phyloP scores from a whole-genome alignment of 2,888 invertebrate genomes.

The Bombyx huttoni region DNA sequence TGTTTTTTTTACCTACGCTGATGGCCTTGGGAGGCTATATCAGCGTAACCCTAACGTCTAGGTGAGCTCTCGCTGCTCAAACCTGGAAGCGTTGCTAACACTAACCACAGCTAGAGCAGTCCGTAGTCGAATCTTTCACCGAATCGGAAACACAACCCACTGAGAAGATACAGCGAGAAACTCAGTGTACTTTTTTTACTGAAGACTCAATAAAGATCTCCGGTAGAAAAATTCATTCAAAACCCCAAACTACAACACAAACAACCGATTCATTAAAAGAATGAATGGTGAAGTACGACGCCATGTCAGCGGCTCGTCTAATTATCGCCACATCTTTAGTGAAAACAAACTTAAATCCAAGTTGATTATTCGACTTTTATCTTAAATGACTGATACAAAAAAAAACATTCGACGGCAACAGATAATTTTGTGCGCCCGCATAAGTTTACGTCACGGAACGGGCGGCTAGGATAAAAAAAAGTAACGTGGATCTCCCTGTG shows the following conservation, averaged over 20 bases:
- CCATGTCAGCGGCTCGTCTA: constrained; percentile 36
- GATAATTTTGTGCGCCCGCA: constrained; percentile 8
- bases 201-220: background rate
- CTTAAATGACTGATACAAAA: background rate
- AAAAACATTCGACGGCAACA: constrained; percentile 1
- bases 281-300: constrained; percentile 13
- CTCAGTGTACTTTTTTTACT: too few species aligned
- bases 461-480: constrained; percentile 39
- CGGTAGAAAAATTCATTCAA: constrained; percentile 17
- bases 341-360: constrained; percentile 4
- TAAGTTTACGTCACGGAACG: constrained; percentile 51
- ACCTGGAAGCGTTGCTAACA: too few species aligned
- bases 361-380: background rate
- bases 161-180: too few species aligned
- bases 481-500: constrained; percentile 56
- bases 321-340: constrained; percentile 30
- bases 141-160: too few species aligned
- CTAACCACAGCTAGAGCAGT: too few species aligned
- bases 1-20: too few species aligned
- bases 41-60: too few species aligned
- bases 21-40: too few species aligned
- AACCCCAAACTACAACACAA: constrained; percentile 14
- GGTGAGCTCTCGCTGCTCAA: too few species aligned
- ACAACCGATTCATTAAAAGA: constrained; percentile 23
- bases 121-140: too few species aligned